Percentiles rank a stretch among this genome's conserved stretches.
Evolutionary conservation across 1,140 invertebrate species (phyloP).

Genomic region (Orius laevigatus): DNA sequence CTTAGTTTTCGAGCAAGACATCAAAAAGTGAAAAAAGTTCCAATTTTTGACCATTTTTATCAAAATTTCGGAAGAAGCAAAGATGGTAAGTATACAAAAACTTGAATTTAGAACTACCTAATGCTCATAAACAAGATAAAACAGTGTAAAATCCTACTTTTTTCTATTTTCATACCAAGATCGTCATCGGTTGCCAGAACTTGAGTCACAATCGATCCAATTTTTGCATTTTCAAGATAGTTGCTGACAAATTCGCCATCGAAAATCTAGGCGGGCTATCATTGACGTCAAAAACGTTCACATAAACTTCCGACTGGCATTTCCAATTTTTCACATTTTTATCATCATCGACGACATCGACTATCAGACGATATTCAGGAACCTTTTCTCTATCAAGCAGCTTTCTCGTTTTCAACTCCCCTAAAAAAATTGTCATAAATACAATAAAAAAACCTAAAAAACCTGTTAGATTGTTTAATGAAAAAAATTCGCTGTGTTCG

Average conservation of each 20-base stretch:
- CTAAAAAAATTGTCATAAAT: too few species aligned
- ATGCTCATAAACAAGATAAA: too few species aligned
- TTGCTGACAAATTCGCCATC: slow-evolving; percentile 58
- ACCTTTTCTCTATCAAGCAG: slow-evolving; percentile 61
- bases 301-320: slow-evolving; percentile 61
- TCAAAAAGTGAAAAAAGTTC: too few species aligned
- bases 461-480: background rate
- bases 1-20: too few species aligned
- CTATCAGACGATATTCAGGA: slow-evolving; percentile 47
- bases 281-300: slow-evolving; percentile 63
- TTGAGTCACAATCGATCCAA: slow-evolving; percentile 65
- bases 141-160: too few species aligned
- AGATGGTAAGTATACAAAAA: too few species aligned
- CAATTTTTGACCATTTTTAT: too few species aligned
- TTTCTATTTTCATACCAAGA: too few species aligned
- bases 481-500: background rate
- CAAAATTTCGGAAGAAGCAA: too few species aligned
- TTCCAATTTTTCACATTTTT: slow-evolving; percentile 45
- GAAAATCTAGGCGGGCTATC: slow-evolving; percentile 75
- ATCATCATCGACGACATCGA: slow-evolving; percentile 69
- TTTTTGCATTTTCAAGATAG: slow-evolving; percentile 71
- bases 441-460: background rate
- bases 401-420: slow-evolving; percentile 51
- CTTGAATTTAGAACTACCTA: too few species aligned
- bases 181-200: slow-evolving; percentile 73